A percentile compares a stretch with the other conserved stretches of the same genome.
These are phyloP conservation scores for Xylota segnis DNA, from an alignment of 2,888 invertebrate species.

Conservation along the genomic window DNA sequence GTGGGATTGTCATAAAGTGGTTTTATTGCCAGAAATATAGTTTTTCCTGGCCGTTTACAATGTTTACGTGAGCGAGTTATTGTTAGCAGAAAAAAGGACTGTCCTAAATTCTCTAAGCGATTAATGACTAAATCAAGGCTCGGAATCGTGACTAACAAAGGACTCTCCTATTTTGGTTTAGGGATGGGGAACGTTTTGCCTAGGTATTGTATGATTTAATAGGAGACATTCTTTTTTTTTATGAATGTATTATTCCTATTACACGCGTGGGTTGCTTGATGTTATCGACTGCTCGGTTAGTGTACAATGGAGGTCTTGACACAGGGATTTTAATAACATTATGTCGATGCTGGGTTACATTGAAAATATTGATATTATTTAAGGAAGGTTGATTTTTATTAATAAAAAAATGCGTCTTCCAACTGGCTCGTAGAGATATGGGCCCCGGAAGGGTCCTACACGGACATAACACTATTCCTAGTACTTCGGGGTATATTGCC, in stretches of 20 bases:
- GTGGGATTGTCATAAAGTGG: slow-evolving; percentile 44
- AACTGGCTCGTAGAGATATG: too few relatives aligned
- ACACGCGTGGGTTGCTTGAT: too few relatives aligned
- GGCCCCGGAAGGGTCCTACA: too few relatives aligned
- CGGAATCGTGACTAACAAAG: not conserved
- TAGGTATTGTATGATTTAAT: not conserved
- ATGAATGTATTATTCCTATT: not conserved
- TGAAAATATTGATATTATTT: too few relatives aligned
- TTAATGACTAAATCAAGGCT: slow-evolving; percentile 13
- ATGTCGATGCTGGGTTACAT: too few relatives aligned
- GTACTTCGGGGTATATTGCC: too few relatives aligned
- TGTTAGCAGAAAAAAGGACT: slow-evolving; percentile 11
- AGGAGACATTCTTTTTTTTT: not conserved
- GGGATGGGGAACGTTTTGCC: not conserved
- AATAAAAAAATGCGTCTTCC: too few relatives aligned
- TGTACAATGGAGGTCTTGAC: too few relatives aligned
- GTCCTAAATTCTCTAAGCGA: slow-evolving; percentile 38
- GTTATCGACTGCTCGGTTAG: too few relatives aligned
- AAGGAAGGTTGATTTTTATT: too few relatives aligned
- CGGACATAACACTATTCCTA: too few relatives aligned
- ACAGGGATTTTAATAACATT: too few relatives aligned
- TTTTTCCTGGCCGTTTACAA: not conserved
- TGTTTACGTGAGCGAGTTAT: slow-evolving; percentile 12
- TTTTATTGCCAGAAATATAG: slow-evolving; percentile 17
- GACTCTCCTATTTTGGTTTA: not conserved